Evolutionary conservation across 2,113 vertebrate species (phyloP), one percentile per base, ranked within the genome.

Genomic region (Indicator maculatus): DNA sequence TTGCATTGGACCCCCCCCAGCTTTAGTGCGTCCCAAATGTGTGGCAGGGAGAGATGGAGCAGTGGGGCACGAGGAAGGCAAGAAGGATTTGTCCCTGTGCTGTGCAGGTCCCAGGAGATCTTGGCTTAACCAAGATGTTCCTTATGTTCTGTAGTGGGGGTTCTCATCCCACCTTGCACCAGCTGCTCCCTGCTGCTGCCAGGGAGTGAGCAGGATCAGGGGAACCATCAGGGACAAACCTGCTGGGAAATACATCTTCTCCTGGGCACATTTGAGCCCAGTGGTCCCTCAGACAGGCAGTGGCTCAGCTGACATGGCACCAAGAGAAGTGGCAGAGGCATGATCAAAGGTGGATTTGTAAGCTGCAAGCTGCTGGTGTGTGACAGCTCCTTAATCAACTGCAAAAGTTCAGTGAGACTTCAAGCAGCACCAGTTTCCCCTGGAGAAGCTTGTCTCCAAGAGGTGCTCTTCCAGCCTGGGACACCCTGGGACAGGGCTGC

Each of bases 61-160:
- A 59, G 45, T 0, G 1, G 50, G 64, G 33, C 41, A 19, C 0
- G 0, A 83, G 28, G 69, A 69, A 24, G n/a, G 36, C 0, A 4
- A 59, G 76, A 31, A 69, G 84, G 73, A 5, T 64, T 53, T 60
- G 78, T 5, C 13, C 16, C 24, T 0, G 0, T 19, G 59, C 60
- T 39, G 1, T 8, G 70, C 1, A 3, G 12, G 2, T 83, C 36
- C 23, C 59, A 38, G 38, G 0, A 8, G 79, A 6, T 61, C 16
- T 7, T 80, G 45, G 63, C 15, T 56, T 67, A 52, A 38, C 36
- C 2, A 8, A 53, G 75, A 23, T 6, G 26, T 41, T 74, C 16
- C 79, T 88, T 38, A 60, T 18, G 36, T 28, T 83, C n/a, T 55
- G 19, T 0, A 5, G n/a, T 11, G 33, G 23, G 18, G n/a, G 14